Conservation (phyloP, 2,888 invertebrate genomes). For the Nomada goodeniana region DNA sequence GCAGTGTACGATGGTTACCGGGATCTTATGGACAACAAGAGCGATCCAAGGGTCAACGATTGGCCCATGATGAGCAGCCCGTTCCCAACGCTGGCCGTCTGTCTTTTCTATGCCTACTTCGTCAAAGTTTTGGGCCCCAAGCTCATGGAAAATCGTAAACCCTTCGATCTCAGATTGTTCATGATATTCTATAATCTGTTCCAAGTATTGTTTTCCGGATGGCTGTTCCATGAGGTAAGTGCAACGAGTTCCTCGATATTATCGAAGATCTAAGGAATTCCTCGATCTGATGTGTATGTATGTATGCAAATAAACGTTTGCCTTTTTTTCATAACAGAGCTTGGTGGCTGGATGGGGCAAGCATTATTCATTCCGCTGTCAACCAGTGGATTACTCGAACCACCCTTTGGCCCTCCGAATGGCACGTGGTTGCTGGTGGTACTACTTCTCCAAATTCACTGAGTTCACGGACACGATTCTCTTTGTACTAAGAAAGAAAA, state of each 20-base stretch:
- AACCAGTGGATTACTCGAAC: constrained; percentile 92
- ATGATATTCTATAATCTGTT: constrained; percentile 93
- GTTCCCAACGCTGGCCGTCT: constrained; percentile 91
- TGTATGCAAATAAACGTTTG: background rate
- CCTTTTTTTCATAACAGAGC: constrained; percentile 80
- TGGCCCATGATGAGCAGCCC: constrained; percentile 94
- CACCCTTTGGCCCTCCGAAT: constrained; percentile 90
- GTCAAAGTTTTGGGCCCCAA: constrained; percentile 92
- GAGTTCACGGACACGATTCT: constrained; percentile 98
- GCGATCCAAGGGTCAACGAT: constrained; percentile 92
- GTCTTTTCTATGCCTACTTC: constrained; percentile 90
- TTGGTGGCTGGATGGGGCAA: constrained; percentile 89
- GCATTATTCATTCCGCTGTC: constrained; percentile 90
- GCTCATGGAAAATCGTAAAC: constrained; percentile 94
- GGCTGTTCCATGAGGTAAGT: constrained; percentile 90
- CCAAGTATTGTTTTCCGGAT: constrained; percentile 92
- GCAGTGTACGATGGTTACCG: constrained; percentile 88
- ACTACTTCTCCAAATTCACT: constrained; percentile 96
- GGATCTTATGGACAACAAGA: constrained; percentile 93
- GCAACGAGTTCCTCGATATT: background rate
- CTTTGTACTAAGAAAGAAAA: constrained; percentile 97
- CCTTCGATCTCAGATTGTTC: constrained; percentile 90
- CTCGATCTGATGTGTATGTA: background rate
- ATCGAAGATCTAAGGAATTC: background rate
- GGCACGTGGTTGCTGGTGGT: constrained; percentile 95